Base-by-base conservation (phyloP, 2,888 invertebrate species). In the Barypeithes pellucidus region DNA sequence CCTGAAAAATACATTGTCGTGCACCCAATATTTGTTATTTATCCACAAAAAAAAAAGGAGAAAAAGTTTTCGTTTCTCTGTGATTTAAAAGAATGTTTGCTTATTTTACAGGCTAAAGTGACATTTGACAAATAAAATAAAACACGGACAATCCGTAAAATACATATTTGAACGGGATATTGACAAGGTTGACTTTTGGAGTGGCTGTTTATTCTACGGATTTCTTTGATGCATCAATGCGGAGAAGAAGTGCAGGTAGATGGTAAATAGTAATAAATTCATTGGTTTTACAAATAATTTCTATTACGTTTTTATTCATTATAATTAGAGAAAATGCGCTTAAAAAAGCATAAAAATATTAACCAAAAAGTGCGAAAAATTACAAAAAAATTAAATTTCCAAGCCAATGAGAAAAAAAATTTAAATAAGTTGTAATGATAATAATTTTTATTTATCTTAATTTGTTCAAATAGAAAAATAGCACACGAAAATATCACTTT, bases 51-150 rank as follows among this genome's bases (percentile, higher is more conserved):
- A 68, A 75, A 75, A 74, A 57, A 72, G 67, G 63, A 77, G 67
- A 65, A 77, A 76, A 78, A 77, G 76, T 76, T 75, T 73, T 75
- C 75, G 77, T 77, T 79, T 73, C 77, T 77, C 78, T 77, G 71
- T 67, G 75, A 72, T 75, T 75, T 79, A 77, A 78, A n/a, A 77
- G 75, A 75, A 59, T 80, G 79, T 80, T 80, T 80, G 78, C 78
- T 76, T 79, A 79, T 80, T 80, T 80, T 79, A 85, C 83, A 82
- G 84, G 81, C 81, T 82, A 80, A 83, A 83, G 85, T 85, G 85
- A 85, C 85, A 83, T 84, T 83, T 75, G 80, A 82, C 82, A 83
- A 85, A 85, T 81, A 85, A 80, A 83, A 82, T 84, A 84, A 85
- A 85, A 85, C 84, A 84, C 82, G 82, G 66, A 84, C 83, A 84